Evolutionary conservation across 2,888 invertebrate genomes (phyloP), one percentile per base, ranked within the genome.

Genomic region (Celastrina argiolus): DNA sequence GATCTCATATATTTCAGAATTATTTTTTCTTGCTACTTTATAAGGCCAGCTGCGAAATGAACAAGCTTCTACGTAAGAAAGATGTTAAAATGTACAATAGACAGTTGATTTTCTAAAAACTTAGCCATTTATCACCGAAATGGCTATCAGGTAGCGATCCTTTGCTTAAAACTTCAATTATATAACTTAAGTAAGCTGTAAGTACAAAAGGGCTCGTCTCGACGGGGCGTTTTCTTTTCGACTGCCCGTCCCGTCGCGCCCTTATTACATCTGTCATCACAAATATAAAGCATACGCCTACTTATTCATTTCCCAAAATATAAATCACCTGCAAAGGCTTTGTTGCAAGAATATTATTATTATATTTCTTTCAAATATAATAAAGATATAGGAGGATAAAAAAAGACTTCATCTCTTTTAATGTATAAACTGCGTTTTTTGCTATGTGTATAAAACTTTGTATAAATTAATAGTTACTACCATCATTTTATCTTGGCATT

Each of bases 191-290:
- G 64, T 36, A 64, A 56, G 56, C 64, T 64, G 51, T 36, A 64
- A 66, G 61, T 68, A 69, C 67, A 70, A 67, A 65, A 42, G 67
- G 64, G 51, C 39, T 63, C 64, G 58, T 66, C 71, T 45, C 70
- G 64, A 68, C 69, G 71, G 71, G 71, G 68, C 69, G 69, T 69
- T 68, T 70, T 39, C 66, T 70, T 70, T 71, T 70, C 66, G 65
- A n/a, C 51, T 31, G 28, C 66, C 22, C 66, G 64, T 66, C 66
- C 69, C 67, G 69, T 68, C 71, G 71, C 72, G 71, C 72, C 72
- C 71, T 69, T 69, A 69, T 69, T 71, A 65, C 73, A 72, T 73
- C 77, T 74, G 77, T 78, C 81, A 81, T 79, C 81, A 71, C 72
- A 69, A 67, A 64, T 56, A 67, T 67, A 68, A 68, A 58, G 72